Evolutionary conservation across 2,888 invertebrate species (phyloP).

Genomic region (Apeira syringaria): DNA sequence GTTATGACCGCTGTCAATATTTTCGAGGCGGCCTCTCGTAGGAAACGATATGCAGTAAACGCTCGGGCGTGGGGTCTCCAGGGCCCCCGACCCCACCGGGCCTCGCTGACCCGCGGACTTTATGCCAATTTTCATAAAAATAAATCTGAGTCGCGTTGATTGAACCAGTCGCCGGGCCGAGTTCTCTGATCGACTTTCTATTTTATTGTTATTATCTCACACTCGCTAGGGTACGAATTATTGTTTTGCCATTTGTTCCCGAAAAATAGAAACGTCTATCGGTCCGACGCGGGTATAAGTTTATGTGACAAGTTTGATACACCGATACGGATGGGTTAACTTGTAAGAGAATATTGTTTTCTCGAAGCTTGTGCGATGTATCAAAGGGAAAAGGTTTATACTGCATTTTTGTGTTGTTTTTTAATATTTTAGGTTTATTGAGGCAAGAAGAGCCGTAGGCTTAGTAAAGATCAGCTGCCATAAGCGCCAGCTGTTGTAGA

Average conservation of each 20-base stretch:
- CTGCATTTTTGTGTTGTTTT: neutral
- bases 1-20: slow-evolving; percentile 82
- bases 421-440: too few relatives aligned
- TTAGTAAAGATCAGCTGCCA: too few relatives aligned
- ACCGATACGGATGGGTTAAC: slow-evolving; percentile 28
- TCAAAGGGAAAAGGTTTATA: slow-evolving; percentile 19
- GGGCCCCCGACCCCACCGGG: slow-evolving; percentile 63
- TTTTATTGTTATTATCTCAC: slow-evolving; percentile 82
- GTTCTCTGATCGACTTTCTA: slow-evolving; percentile 76
- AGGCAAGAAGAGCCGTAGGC: too few relatives aligned
- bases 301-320: slow-evolving; percentile 50
- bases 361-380: slow-evolving; percentile 15
- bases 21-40: slow-evolving; percentile 66
- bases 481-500: too few relatives aligned
- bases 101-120: slow-evolving; percentile 78
- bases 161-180: slow-evolving; percentile 78
- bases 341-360: slow-evolving; percentile 32
- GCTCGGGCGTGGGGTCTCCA: slow-evolving; percentile 80
- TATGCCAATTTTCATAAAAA: slow-evolving; percentile 84
- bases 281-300: slow-evolving; percentile 46
- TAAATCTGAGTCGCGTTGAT: slow-evolving; percentile 82
- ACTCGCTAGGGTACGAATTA: slow-evolving; percentile 79
- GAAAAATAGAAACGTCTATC: slow-evolving; percentile 60
- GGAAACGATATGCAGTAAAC: slow-evolving; percentile 84
- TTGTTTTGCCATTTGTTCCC: slow-evolving; percentile 79